phyloP scores from a whole-genome alignment of 2,797 vertebrate species.

The Fistularia commersonii region DNA sequence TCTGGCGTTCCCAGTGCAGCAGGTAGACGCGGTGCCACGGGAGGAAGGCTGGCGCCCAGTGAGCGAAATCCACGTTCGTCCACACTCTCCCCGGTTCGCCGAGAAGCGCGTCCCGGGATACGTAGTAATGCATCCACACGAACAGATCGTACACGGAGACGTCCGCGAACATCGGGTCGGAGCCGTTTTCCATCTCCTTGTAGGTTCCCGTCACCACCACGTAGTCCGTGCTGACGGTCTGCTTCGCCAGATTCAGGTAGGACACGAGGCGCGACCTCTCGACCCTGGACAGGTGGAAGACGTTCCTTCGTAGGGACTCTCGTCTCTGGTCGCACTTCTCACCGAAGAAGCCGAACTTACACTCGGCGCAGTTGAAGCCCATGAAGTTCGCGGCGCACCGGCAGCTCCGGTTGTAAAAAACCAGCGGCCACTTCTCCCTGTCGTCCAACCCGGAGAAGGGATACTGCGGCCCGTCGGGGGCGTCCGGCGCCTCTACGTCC shows the following conservation, averaged over 20 bases:
- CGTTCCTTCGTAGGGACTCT: slow-evolving; percentile 78
- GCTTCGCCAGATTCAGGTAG: slow-evolving; percentile 90
- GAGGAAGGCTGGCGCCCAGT: slow-evolving; percentile 88
- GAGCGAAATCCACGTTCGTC: slow-evolving; percentile 87
- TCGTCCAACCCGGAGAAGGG: slow-evolving; percentile 89
- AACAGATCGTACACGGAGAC: slow-evolving; percentile 87
- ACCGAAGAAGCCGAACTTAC: slow-evolving; percentile 85
- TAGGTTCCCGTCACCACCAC: slow-evolving; percentile 85
- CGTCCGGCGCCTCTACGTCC: slow-evolving; percentile 72
- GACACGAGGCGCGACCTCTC: slow-evolving; percentile 84
- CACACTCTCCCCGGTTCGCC: slow-evolving; percentile 80
- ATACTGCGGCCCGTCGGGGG: slow-evolving; percentile 83
- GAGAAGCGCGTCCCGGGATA: slow-evolving; percentile 82
- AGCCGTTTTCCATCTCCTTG: slow-evolving; percentile 85
- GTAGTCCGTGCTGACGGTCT: slow-evolving; percentile 78
- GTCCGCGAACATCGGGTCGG: slow-evolving; percentile 81
- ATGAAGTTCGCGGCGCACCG: slow-evolving; percentile 85
- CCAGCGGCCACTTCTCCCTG: slow-evolving; percentile 88
- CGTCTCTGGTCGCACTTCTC: slow-evolving; percentile 76
- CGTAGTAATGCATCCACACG: slow-evolving; percentile 95
- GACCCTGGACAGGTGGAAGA: slow-evolving; percentile 79
- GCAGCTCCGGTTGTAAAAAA: slow-evolving; percentile 91
- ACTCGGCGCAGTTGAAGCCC: slow-evolving; percentile 86
- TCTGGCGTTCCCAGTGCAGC: slow-evolving; percentile 87
- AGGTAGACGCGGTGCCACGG: slow-evolving; percentile 92